Percentiles rank a stretch among this genome's conserved stretches.
These are phyloP conservation scores for Diachasma alloeum DNA, from an alignment of 1,140 invertebrate species.

Conservation along the genomic window DNA sequence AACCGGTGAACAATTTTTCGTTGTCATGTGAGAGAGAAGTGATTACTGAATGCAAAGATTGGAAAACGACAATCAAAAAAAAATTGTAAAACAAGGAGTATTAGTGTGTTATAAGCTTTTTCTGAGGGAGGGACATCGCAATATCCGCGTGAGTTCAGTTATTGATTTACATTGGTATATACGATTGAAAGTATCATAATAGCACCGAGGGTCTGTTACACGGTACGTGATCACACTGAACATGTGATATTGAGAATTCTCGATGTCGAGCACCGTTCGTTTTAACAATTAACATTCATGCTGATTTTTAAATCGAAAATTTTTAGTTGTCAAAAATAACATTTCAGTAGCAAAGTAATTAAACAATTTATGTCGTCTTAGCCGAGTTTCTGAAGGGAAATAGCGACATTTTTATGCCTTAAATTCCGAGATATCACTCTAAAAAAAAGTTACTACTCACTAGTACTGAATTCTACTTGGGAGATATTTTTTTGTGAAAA, in stretches of 20 bases:
- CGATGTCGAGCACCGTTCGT: conserved; percentile 1
- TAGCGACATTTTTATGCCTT: too few species aligned
- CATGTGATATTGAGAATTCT: conserved; percentile 19
- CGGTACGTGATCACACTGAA: conserved; percentile 29
- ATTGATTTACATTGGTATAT: conserved; percentile 30
- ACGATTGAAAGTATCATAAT: conserved; percentile 34
- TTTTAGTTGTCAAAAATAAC: conserved; percentile 17
- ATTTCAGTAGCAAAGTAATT: neutral
- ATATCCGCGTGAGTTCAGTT: conserved; percentile 28
- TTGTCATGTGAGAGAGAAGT: neutral
- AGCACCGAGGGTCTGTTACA: conserved; percentile 30
- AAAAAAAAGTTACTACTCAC: too few species aligned
- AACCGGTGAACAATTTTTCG: neutral
- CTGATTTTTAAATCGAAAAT: conserved; percentile 15
- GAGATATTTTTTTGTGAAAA: too few species aligned
- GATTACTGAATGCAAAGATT: neutral
- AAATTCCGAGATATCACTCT: too few species aligned
- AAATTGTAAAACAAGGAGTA: neutral
- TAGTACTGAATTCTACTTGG: too few species aligned
- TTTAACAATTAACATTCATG: conserved; percentile 31
- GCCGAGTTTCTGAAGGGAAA: neutral
- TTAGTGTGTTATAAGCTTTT: neutral
- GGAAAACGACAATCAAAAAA: too few species aligned
- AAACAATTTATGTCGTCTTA: too few species aligned
- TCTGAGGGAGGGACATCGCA: neutral